Evolutionary conservation across 2,888 invertebrate species (phyloP), one percentile per base, ranked within the genome.

Genomic region (Invenusta paracnida): DNA sequence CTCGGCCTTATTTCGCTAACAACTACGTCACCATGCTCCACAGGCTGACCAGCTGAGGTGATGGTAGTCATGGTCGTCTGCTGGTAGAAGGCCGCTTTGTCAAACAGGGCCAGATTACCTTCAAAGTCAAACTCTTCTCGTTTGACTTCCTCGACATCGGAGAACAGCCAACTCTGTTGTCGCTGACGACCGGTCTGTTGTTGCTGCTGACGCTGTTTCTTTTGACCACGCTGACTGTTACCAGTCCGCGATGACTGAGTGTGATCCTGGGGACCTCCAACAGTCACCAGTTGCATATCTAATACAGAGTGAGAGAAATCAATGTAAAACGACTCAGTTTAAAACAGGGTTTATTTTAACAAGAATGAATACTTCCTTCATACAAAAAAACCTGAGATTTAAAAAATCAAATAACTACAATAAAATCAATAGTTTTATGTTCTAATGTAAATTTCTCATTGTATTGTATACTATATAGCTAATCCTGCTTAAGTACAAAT

Each of bases 91-190:
- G 95, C 95, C 90, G 93, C 92, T 92, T 96, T 96, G 92, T 96
- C 95, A 92, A 97, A 97, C 82, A 97, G 92, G 28, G 96, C 96
- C 85, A 96, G 93, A 92, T 96, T 97, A 88, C 95, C 96, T 91
- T 97, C 96, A 93, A 97, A 96, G 93, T 97, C 96, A 93, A 97
- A 97, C 89, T 97, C 96, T 90, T 92, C 93, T 84, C 73, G 17
- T 23, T 73, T 73, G 11, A 73, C 73, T 25, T 73, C 73, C 2
- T 73, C 73, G 23, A 73, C 73, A 23, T 73, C 73, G 73, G 73
- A 73, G 73, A 73, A 73, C 2, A 73, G 73, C 73, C 73, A 73
- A 23, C 73, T 73, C 73, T 73, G 73, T n/a, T 73, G 11, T 23
- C 73, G 73, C 27, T 73, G 73, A 5, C 73, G 11, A n/a, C 25